Evolutionary conservation across 2,113 vertebrate genomes (phyloP).

Genomic region (Marcusenius ussheri): DNA sequence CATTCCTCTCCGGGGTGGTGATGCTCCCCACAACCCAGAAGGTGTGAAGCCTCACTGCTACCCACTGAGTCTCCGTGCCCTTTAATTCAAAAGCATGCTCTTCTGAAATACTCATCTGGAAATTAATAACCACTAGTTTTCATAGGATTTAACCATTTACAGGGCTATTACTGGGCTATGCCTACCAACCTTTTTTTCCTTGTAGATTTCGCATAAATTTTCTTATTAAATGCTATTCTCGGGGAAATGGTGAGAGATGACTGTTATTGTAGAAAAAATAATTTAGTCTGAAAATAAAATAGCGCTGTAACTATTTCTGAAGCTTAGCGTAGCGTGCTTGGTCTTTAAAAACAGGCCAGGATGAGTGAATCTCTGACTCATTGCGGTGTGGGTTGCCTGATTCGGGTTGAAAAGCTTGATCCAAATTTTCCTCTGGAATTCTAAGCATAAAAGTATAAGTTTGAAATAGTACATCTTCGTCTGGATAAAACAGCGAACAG

Average conservation of each 20-base stretch:
- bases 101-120: not conserved
- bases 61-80: not conserved
- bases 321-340: not conserved
- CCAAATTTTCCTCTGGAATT: not conserved
- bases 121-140: not conserved
- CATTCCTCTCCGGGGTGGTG: not conserved
- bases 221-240: not conserved
- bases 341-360: not conserved
- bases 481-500: not conserved
- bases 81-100: not conserved
- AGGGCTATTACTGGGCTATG: not conserved
- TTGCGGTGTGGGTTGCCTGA: not conserved
- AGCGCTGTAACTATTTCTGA: not conserved
- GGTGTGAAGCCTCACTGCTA: not conserved
- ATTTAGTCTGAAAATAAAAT: not conserved
- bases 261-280: not conserved
- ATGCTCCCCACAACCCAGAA: not conserved
- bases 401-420: not conserved
- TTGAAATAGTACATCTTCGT: not conserved
- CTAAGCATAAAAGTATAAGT: not conserved
- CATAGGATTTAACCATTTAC: not conserved
- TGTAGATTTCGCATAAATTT: not conserved
- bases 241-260: not conserved
- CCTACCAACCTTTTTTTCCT: not conserved
- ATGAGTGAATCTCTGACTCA: slow-evolving; percentile 1